Evolutionary conservation across 1,140 invertebrate genomes (phyloP), one percentile per base, ranked within the genome.

Genomic region (Drosophila oshimai): DNA sequence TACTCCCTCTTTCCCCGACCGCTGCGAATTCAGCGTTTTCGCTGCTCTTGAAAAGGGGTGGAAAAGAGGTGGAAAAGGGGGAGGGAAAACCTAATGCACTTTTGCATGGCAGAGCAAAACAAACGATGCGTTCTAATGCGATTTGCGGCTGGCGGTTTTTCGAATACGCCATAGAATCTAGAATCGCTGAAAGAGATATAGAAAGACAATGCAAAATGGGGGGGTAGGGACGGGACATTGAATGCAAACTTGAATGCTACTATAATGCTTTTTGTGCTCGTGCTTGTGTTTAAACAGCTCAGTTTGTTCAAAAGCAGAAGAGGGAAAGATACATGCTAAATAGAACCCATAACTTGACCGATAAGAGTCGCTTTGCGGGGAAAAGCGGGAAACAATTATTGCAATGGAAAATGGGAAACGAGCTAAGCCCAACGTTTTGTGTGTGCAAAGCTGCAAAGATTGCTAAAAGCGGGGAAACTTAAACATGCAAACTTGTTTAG

Each of bases 71-170:
- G 3, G 39, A 3, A 13, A 20, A 20, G 33, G 33, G 26, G 37
- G 9, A 29, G 39, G 36, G 44, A 46, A 70, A 42, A 34, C 51
- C 34, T 34, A 55, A 46, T 53, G 67, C 44, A 74, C 44, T 73
- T 71, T 71, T 53, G 46, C 51, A n/a, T 39, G 47, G 26, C 17
- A 29, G 51, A 74, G 17, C 33, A 55, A 64, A 71, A 64, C 44
- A 80, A 78, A 60, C 73, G 54, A 72, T 72, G 69, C 75, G 50
- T 62, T 73, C 62, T 75, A 70, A 73, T 87, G 41, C 70, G 54
- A 74, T 76, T 69, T 72, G 65, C 36, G 60, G 47, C 36, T 20
- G 29, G 46, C 36, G 26, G 28, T 71, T 26, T 29, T 18, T n/a
- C 7, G 45, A 71, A 34, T 20, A 20, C 29, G n/a, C 44, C n/a